Base-by-base conservation (phyloP, 1,140 invertebrate species). In the Olivierus martensii region DNA sequence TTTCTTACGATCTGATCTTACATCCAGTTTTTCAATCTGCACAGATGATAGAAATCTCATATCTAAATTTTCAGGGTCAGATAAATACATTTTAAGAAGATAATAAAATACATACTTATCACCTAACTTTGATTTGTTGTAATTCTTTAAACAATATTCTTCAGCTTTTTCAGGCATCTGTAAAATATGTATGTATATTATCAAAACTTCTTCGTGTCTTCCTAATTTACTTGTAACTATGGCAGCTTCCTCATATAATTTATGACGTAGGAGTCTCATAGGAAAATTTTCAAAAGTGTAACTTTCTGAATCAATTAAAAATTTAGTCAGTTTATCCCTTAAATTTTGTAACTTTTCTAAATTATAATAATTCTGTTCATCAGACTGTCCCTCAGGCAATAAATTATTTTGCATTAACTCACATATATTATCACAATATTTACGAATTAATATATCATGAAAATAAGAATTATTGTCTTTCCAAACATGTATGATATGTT, bases 401-500 rank as follows among this genome's bases (percentile, higher is more conserved):
- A 28, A 28, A 28, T 9, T 28, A 28, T 28, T 28, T 9, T 28
- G 28, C 18, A 56, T 14, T 22, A 56, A 47, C 38, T 44, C 5
- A 10, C 49, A 28, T 62, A 74, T 74, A 61, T 78, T 77, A 60
- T 85, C 82, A 58, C 81, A 77, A 61, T 91, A 91, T 66, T 87
- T 83, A 66, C 84, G 82, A 3, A 93, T 79, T 15, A 98, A 71
- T 12, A 84, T 81, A 67, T 97, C 93, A 65, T 98, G 94, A 59
- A 95, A 88, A 14, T 85, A 64, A 0, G 84, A 73, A 65, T 83
- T 87, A 2, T 75, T 80, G 59, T 98, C 94, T 50, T 83, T 77
- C 87, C 91, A 96, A 9, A 79, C 76, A 56, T 83, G 75, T 19
- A 99, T 88, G 0, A 97, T 78, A 67, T 98, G 90, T 67, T 98